A percentile compares a stretch with the other conserved stretches of the same genome.
These are phyloP conservation scores for Bryconaethiops microstoma DNA, from an alignment of 2,797 vertebrate genomes.

Conservation along the genomic window DNA sequence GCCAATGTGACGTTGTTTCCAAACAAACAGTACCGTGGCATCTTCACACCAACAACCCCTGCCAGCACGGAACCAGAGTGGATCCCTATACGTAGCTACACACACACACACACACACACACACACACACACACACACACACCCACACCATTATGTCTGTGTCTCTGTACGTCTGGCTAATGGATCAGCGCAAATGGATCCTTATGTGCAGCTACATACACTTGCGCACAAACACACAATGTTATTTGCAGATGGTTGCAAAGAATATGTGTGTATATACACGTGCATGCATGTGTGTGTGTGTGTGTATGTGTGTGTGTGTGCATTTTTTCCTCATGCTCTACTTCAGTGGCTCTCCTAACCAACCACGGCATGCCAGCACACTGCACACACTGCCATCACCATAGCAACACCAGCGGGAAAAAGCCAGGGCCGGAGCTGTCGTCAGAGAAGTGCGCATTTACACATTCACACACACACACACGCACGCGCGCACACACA, in stretches of 20 bases:
- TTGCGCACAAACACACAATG: no score
- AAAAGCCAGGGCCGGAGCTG: slow-evolving; percentile 17
- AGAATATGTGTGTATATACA: slow-evolving; percentile 16
- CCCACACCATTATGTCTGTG: no score
- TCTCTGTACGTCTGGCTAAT: no score
- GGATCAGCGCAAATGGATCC: no score
- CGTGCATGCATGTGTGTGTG: not conserved
- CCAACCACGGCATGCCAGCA: slow-evolving; percentile 48
- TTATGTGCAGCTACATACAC: no score
- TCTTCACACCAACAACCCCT: slow-evolving; percentile 95
- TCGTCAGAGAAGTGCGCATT: not conserved
- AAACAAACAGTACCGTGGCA: slow-evolving; percentile 97
- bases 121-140: not conserved
- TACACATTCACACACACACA: slow-evolving; percentile 16
- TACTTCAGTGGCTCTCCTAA: slow-evolving; percentile 42
- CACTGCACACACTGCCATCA: slow-evolving; percentile 33
- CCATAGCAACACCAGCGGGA: slow-evolving; percentile 48
- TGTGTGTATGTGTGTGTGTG: no score
- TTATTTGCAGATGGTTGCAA: not conserved
- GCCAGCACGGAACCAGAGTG: slow-evolving; percentile 97
- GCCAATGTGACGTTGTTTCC: slow-evolving; percentile 98
- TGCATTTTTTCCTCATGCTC: slow-evolving; percentile 10
- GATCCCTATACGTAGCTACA: slow-evolving; percentile 93
- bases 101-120: slow-evolving; percentile 7
- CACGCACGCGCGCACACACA: not conserved